Base-by-base conservation (phyloP, 1,140 invertebrate species). In the Dreissena rostriformis region DNA sequence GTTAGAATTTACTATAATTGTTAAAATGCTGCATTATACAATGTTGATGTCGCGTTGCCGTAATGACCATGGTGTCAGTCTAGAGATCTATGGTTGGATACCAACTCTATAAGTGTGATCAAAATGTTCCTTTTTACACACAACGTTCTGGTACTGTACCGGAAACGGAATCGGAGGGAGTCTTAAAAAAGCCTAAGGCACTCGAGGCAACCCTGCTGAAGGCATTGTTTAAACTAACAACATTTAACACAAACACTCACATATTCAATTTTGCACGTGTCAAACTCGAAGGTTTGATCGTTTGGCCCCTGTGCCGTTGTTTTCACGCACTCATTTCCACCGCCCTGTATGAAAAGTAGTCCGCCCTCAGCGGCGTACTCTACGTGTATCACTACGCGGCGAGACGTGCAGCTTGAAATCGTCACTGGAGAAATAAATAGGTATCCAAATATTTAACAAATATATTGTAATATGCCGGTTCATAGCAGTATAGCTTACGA, bases 191-290 rank as follows among this genome's bases (percentile, higher is more conserved):
- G 8, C 15, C n/a, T 39, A 5, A 14, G 17, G 7, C 51, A 2
- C 11, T 73, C 1, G 7, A 19, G 1, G 71, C 1, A 19, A 49
- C n/a, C 17, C 1, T 73, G n/a, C 51, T 4, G 6, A 39, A 39
- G 28, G 19, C 4, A 8, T 73, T 52, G 49, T n/a, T 73, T 5
- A 49, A 29, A 49, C 19, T 49, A 49, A 49, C 10, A 49, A 10
- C n/a, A 17, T 49, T 73, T 19, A n/a, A 39, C 12, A 49, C 11
- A 14, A 53, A n/a, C 11, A 82, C 80, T 82, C 26, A 82, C 80
- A 51, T 82, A 82, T 82, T 82, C 80, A 39, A 82, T 74, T n/a
- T 68, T 52, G 65, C 80, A 82, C 29, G 24, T 10, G 1, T 75
- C 61, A 49, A 82, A 82, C 17, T 74, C 72, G 49, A 82, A 82